Evolutionary conservation across 2,888 invertebrate genomes (phyloP).

Genomic region (Apodemia hepburni): DNA sequence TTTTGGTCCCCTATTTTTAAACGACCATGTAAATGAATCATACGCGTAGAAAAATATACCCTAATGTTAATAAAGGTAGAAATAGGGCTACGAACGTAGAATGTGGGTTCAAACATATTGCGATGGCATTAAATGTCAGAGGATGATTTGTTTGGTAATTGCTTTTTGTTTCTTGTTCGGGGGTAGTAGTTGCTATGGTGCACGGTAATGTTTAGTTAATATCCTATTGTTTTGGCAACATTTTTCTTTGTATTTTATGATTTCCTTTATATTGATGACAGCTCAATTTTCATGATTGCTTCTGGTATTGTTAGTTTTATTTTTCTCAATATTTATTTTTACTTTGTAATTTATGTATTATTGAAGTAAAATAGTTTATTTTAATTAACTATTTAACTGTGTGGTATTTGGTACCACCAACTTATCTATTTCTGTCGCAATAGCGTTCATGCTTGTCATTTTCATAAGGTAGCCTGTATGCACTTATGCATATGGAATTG

Average conservation of each 20-base stretch:
- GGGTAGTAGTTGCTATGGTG: conserved; percentile 58
- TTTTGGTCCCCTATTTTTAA: conserved; percentile 50
- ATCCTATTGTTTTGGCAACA: conserved; percentile 57
- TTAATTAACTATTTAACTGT: no score
- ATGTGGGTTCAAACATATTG: conserved; percentile 73
- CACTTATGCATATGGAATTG: no score
- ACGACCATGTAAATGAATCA: conserved; percentile 70
- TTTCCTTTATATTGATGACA: conserved; percentile 41
- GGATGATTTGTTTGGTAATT: conserved; percentile 78
- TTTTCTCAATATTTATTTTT: not conserved
- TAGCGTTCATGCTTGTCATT: no score
- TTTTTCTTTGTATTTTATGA: conserved; percentile 38
- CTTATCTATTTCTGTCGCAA: no score
- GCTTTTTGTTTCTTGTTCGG: conserved; percentile 64
- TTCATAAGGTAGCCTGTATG: no score
- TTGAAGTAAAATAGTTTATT: not conserved
- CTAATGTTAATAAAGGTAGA: conserved; percentile 45
- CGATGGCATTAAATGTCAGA: conserved; percentile 74
- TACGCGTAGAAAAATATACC: conserved; percentile 50
- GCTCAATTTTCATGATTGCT: conserved; percentile 21
- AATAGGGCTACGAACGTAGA: conserved; percentile 46
- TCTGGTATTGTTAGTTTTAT: not conserved
- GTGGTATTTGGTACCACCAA: no score
- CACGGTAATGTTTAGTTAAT: conserved; percentile 63
- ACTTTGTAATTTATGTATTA: not conserved